phyloP scores from a whole-genome alignment of 2,888 invertebrate genomes.

The Danaus chrysippus region DNA sequence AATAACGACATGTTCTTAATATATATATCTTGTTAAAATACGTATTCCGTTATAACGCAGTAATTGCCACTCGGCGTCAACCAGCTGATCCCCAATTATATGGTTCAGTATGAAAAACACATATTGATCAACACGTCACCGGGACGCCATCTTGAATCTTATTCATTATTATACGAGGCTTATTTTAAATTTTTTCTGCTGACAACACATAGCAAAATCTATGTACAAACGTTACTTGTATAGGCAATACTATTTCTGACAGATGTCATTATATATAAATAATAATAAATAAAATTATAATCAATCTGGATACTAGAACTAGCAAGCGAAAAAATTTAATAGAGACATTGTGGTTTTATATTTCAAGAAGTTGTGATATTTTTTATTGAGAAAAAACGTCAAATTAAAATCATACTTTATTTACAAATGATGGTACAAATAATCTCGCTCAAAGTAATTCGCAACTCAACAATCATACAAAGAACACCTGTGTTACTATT shows the following conservation, averaged over 20 bases:
- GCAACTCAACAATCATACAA: conserved; percentile 13
- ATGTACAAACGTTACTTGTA: too few species aligned
- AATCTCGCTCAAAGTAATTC: background rate
- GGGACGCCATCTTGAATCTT: conserved; percentile 11
- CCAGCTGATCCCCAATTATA: conserved; percentile 24
- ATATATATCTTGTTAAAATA: conserved; percentile 10
- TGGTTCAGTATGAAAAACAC: conserved; percentile 12
- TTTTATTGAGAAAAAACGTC: too few species aligned
- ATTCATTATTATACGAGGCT: conserved; percentile 16
- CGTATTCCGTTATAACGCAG: background rate
- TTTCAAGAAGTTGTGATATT: too few species aligned
- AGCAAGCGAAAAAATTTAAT: too few species aligned
- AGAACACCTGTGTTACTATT: conserved; percentile 65
- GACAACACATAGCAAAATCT: background rate
- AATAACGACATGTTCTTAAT: background rate
- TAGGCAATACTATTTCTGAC: too few species aligned
- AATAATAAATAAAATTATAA: too few species aligned
- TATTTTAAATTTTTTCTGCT: conserved; percentile 8
- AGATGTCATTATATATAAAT: too few species aligned
- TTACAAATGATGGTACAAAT: background rate
- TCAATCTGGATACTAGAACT: too few species aligned
- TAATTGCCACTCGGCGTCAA: conserved; percentile 13
- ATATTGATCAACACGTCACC: conserved; percentile 23
- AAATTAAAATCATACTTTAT: background rate
- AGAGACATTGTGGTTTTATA: too few species aligned